A percentile compares a stretch with the other conserved stretches of the same genome.
Evolutionary conservation across 37 sponge, comb jelly and placozoan genomes (phyloP).

Genomic region (Hexactinellida sp.): DNA sequence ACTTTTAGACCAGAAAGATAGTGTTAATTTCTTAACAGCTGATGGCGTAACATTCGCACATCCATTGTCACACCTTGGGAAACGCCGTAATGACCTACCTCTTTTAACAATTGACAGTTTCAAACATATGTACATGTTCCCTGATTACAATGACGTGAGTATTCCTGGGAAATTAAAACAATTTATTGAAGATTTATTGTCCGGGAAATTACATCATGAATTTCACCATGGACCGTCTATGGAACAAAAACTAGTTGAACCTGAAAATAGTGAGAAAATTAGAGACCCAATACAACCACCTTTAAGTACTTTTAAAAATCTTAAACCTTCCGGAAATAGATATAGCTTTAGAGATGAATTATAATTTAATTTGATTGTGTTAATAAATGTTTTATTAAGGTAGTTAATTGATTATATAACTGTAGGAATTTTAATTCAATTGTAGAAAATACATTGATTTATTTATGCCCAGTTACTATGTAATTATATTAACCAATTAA

Average conservation of each 20-base stretch:
- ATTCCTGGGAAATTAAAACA: conserved; percentile 51
- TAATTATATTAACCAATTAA: no score
- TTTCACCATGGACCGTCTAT: conserved; percentile 68
- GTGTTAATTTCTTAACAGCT: conserved; percentile 76
- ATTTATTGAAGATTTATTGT: conserved; percentile 79
- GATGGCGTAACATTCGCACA: conserved; percentile 90
- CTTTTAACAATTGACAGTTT: conserved; percentile 93
- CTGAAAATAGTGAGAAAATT: neutral
- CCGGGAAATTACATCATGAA: conserved; percentile 91
- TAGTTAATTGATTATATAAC: no score
- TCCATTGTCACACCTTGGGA: conserved; percentile 85
- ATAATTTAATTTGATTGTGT: neutral
- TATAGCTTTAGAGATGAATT: conserved; percentile 13
- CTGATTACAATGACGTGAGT: conserved; percentile 72
- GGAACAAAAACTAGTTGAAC: neutral
- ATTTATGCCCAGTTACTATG: no score
- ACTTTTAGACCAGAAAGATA: conserved; percentile 31
- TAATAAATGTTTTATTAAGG: no score
- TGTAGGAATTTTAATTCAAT: no score
- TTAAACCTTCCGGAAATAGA: neutral
- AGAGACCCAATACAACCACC: conserved; percentile 9
- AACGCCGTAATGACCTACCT: conserved; percentile 65
- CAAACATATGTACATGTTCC: conserved; percentile 94
- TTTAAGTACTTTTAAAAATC: neutral
- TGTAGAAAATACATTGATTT: no score